Evolutionary conservation across 2,888 invertebrate species (phyloP).

Genomic region (Dorcus hopei): DNA sequence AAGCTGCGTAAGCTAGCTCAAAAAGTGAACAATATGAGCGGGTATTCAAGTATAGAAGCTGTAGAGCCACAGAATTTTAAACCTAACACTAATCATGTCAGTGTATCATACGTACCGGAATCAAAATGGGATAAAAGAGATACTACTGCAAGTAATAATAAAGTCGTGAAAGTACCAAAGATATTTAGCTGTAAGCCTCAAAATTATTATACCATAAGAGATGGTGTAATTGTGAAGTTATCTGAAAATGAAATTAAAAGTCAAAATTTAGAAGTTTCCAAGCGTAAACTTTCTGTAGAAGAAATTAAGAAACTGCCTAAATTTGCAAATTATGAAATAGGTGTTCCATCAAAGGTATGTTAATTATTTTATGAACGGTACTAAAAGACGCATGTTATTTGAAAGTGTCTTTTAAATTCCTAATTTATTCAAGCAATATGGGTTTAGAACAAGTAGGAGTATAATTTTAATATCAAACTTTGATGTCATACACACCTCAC

Average conservation of each 20-base stretch:
- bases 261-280: constrained; percentile 48
- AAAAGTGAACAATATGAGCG: constrained; percentile 19
- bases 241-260: constrained; percentile 33
- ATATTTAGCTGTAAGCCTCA: constrained; percentile 37
- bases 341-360: constrained; percentile 53
- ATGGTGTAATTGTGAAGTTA: constrained; percentile 53
- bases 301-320: constrained; percentile 55
- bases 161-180: constrained; percentile 20
- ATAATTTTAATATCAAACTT: too few relatives aligned
- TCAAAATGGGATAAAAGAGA: constrained; percentile 51
- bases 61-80: too few relatives aligned
- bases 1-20: constrained; percentile 46
- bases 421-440: too few relatives aligned
- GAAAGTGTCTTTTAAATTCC: too few relatives aligned
- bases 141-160: background rate
- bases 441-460: too few relatives aligned
- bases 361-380: background rate
- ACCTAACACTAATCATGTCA: background rate
- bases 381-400: too few relatives aligned
- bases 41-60: too few relatives aligned
- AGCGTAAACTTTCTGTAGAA: constrained; percentile 53
- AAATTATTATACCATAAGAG: constrained; percentile 53
- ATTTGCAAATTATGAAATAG: constrained; percentile 55
- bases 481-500: too few relatives aligned
- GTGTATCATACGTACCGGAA: constrained; percentile 18